These are phyloP conservation scores for Plagodis pulveraria DNA, from an alignment of 2,888 invertebrate genomes.

Conservation along the genomic window DNA sequence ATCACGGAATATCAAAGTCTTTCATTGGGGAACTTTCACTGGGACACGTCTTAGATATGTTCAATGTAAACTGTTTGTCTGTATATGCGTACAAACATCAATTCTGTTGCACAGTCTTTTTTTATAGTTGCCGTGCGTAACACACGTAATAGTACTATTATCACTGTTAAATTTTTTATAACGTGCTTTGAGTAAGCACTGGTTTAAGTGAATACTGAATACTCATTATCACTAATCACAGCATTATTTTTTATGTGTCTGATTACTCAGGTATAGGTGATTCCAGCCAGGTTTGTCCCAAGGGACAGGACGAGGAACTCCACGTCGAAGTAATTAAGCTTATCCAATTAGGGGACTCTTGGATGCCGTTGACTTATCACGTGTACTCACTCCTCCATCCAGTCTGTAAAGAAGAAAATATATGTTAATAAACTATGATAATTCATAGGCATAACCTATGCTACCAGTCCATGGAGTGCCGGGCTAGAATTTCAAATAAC, in stretches of 20 bases:
- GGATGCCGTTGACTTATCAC: constrained; percentile 88
- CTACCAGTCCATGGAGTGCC: neutral
- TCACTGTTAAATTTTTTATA: constrained; percentile 23
- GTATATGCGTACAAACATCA: constrained; percentile 71
- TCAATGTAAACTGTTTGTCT: constrained; percentile 61
- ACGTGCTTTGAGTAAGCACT: constrained; percentile 37
- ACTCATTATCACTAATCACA: constrained; percentile 57
- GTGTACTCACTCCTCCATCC: constrained; percentile 97
- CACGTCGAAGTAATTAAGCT: constrained; percentile 28
- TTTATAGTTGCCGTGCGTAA: constrained; percentile 49
- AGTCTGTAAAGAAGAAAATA: constrained; percentile 87
- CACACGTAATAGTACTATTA: constrained; percentile 24
- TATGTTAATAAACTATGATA: constrained; percentile 31
- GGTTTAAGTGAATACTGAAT: constrained; percentile 20
- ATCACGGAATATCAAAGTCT: constrained; percentile 75
- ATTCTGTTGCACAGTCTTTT: constrained; percentile 81
- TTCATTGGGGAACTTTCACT: constrained; percentile 57
- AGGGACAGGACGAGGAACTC: constrained; percentile 17
- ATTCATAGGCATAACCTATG: neutral
- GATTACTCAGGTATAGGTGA: constrained; percentile 9
- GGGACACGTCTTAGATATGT: constrained; percentile 64
- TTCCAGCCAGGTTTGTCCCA: constrained; percentile 21
- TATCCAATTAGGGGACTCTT: constrained; percentile 55
- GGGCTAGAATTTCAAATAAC: no score
- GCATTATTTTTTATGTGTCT: constrained; percentile 52